Base-by-base conservation (phyloP, 2,797 vertebrate genomes). In the Sciurus carolinensis region DNA sequence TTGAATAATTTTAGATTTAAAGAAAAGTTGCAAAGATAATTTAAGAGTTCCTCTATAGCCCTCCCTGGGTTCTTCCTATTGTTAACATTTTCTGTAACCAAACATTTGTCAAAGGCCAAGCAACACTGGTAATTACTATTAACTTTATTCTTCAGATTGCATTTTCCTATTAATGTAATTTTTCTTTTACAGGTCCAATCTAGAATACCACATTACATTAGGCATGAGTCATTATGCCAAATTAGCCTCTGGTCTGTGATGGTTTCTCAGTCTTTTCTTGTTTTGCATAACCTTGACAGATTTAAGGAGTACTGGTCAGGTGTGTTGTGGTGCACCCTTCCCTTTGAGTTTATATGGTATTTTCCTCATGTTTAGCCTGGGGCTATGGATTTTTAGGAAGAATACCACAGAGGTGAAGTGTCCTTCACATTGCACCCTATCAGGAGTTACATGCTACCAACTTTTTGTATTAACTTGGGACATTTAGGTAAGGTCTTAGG, bases 1-100 rank as follows among this genome's bases (percentile, higher is more conserved):
- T 80, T 64, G 33, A 73, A 59, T 79, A n/a, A 59, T 73, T 88
- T 81, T 33, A 66, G 72, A 80, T 64, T 88, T 79, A 67, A 67
- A 30, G 64, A 14, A 86, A 90, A 67, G 44, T 47, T 83, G 20
- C 44, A 66, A 24, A 50, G 33, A 64, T 82, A 50, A 59, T 66
- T 12, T 6, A 18, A 67, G 64, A n/a, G 28, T 80, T 62, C 1
- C 59, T 67, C 1, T 75, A 1, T 67, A 47, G 0, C 3, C 13
- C 30, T 36, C 26, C 33, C 9, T 36, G 7, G n/a, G 33, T 66
- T 92, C 54, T 39, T 5, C 59, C 59, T 62, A 8, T 30, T 64
- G 76, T 73, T 73, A 47, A 85, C 73, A 47, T 82, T 81, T 90
- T 79, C 71, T 1, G 10, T 66, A 30, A 33, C 15, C 22, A 12